Conservation (phyloP, 2,113 vertebrate genomes). For the Oryzias woworae region DNA sequence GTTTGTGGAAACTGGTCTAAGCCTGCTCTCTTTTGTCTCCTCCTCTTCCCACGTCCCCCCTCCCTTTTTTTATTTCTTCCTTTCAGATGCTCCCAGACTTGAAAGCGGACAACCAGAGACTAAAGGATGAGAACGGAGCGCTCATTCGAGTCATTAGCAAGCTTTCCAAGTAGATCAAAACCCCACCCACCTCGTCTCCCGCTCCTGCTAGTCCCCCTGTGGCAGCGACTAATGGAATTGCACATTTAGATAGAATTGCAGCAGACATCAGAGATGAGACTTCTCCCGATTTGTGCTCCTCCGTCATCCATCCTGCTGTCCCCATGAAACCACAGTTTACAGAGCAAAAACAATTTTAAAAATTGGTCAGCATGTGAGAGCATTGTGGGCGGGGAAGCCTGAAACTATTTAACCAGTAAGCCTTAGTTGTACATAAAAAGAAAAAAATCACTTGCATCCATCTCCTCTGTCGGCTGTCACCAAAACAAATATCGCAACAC, state of each 20-base stretch:
- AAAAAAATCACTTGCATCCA: constrained; percentile 80
- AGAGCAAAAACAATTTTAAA: constrained; percentile 67
- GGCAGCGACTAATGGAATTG: constrained; percentile 87
- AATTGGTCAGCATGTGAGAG: constrained; percentile 52
- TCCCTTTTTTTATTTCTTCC: constrained; percentile 19
- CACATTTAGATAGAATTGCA: constrained; percentile 86
- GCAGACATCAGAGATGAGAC: constrained; percentile 77
- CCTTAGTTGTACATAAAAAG: constrained; percentile 98
- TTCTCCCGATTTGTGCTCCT: constrained; percentile 4
- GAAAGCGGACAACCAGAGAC: constrained; percentile 99
- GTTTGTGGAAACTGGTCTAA: constrained; percentile 47
- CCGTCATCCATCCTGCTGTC: constrained; percentile 73
- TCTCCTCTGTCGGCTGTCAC: constrained; percentile 82
- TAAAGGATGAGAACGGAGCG: constrained; percentile 97
- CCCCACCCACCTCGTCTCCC: constrained; percentile 25
- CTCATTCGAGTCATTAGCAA: constrained; percentile 77
- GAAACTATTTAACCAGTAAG: constrained; percentile 98
- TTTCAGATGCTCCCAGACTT: constrained; percentile 97
- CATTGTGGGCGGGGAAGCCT: constrained; percentile 88
- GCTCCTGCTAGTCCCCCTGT: constrained; percentile 58
- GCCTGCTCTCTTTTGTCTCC: constrained; percentile 4
- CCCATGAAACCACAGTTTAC: constrained; percentile 90
- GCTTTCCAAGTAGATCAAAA: constrained; percentile 71
- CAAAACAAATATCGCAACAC: constrained; percentile 86
- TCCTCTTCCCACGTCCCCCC: neutral